Evolutionary conservation across 2,888 invertebrate species (phyloP).

Genomic region (Archips xylosteana): DNA sequence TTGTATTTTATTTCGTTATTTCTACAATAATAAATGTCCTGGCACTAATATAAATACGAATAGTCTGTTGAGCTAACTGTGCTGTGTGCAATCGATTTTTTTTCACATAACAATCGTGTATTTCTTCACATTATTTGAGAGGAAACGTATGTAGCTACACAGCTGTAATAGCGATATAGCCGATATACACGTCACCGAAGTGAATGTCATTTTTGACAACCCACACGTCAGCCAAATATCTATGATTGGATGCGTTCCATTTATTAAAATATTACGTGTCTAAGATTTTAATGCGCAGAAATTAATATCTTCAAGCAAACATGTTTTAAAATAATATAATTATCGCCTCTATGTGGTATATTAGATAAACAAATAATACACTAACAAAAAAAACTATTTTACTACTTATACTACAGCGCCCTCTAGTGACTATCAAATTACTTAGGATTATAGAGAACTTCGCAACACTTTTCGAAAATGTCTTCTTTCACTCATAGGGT

Average conservation of each 20-base stretch:
- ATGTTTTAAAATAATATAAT: no score
- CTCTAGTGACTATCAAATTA: neutral
- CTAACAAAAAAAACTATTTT: neutral
- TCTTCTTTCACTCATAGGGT: no score
- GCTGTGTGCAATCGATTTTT: constrained; percentile 47
- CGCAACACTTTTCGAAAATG: no score
- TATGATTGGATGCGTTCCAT: constrained; percentile 23
- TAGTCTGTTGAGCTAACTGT: constrained; percentile 48
- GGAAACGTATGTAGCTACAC: constrained; percentile 54
- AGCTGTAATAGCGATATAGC: constrained; percentile 76
- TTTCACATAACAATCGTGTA: constrained; percentile 57
- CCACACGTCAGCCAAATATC: constrained; percentile 65
- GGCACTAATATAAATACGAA: constrained; percentile 3
- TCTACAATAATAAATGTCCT: constrained; percentile 6
- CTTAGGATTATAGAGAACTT: no score
- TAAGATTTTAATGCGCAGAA: no score
- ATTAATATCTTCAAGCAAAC: no score
- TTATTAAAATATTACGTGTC: no score
- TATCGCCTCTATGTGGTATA: no score
- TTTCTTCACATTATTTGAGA: constrained; percentile 74
- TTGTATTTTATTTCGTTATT: constrained; percentile 51
- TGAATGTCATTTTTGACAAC: constrained; percentile 50
- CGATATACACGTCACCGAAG: constrained; percentile 63
- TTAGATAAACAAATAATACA: no score
- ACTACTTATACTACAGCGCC: neutral